A percentile compares a stretch with the other conserved stretches of the same genome.
phyloP scores from a whole-genome alignment of 2,888 invertebrate genomes.

The Catocala sponsa region DNA sequence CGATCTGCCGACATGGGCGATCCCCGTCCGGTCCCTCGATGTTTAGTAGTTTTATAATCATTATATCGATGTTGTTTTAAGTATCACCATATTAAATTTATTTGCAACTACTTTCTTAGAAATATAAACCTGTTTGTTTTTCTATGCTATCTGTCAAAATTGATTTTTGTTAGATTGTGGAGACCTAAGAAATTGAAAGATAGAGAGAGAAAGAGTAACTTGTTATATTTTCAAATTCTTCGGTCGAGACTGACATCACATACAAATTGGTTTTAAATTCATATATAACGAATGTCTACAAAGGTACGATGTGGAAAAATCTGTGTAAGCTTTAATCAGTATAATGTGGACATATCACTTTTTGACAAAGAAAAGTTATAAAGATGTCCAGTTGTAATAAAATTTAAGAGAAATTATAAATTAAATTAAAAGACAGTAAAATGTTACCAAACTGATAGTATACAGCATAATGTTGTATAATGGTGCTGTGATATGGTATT shows the following conservation, averaged over 20 bases:
- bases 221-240: conserved; percentile 28
- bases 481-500: conserved; percentile 80
- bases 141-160: conserved; percentile 53
- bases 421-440: conserved; percentile 55
- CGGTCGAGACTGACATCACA: conserved; percentile 22
- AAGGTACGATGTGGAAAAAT: conserved; percentile 54
- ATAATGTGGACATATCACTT: conserved; percentile 76
- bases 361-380: conserved; percentile 54
- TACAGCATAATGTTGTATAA: conserved; percentile 69
- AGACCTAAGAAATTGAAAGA: conserved; percentile 39
- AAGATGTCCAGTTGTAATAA: conserved; percentile 67
- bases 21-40: conserved; percentile 68
- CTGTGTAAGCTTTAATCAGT: conserved; percentile 73
- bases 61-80: conserved; percentile 69
- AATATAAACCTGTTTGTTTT: conserved; percentile 52
- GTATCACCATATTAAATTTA: conserved; percentile 61
- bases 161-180: conserved; percentile 43
- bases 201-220: neutral
- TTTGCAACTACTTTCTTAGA: conserved; percentile 63
- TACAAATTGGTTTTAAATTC: conserved; percentile 26
- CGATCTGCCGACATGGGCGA: conserved; percentile 51
- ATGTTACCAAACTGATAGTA: conserved; percentile 66
- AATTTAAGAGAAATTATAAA: conserved; percentile 53
- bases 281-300: conserved; percentile 32
- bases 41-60: conserved; percentile 65